phyloP scores from a whole-genome alignment of 2,888 invertebrate genomes.

The Trilocha varians region DNA sequence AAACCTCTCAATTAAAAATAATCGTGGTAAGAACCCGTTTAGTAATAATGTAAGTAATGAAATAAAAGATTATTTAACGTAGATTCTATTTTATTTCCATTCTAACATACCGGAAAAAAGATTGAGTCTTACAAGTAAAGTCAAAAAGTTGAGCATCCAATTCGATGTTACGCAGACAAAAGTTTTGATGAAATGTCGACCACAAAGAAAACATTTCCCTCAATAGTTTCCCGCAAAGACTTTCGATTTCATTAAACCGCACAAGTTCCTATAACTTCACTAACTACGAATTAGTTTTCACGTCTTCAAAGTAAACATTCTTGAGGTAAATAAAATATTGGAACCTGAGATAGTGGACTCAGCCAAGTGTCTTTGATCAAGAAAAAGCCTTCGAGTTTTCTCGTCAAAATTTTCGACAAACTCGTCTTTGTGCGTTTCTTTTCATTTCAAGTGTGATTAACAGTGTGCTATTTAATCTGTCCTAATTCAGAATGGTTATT shows the following conservation, averaged over 20 bases:
- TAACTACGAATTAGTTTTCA: constrained; percentile 60
- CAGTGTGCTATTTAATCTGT: too few relatives aligned
- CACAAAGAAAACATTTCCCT: constrained; percentile 26
- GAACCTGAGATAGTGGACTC: constrained; percentile 29
- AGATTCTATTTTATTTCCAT: too few relatives aligned
- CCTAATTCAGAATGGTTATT: too few relatives aligned
- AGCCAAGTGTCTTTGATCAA: constrained; percentile 44
- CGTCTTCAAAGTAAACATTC: constrained; percentile 60
- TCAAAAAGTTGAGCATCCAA: too few relatives aligned
- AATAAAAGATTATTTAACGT: too few relatives aligned
- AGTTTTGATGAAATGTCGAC: background rate
- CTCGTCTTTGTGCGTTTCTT: constrained; percentile 36
- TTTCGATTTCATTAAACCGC: constrained; percentile 49
- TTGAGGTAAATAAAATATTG: constrained; percentile 53
- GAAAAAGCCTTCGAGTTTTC: constrained; percentile 41
- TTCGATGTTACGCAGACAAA: background rate
- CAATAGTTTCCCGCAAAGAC: constrained; percentile 39
- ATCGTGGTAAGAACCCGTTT: too few relatives aligned
- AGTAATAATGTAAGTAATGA: too few relatives aligned
- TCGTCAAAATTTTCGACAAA: constrained; percentile 42
- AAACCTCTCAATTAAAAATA: too few relatives aligned
- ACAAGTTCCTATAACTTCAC: constrained; percentile 20
- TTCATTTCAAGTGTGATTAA: too few relatives aligned
- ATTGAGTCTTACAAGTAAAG: too few relatives aligned
- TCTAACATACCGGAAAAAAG: too few relatives aligned